Base-by-base conservation (phyloP, 2,797 vertebrate species). In the Chrysocyon brachyurus region DNA sequence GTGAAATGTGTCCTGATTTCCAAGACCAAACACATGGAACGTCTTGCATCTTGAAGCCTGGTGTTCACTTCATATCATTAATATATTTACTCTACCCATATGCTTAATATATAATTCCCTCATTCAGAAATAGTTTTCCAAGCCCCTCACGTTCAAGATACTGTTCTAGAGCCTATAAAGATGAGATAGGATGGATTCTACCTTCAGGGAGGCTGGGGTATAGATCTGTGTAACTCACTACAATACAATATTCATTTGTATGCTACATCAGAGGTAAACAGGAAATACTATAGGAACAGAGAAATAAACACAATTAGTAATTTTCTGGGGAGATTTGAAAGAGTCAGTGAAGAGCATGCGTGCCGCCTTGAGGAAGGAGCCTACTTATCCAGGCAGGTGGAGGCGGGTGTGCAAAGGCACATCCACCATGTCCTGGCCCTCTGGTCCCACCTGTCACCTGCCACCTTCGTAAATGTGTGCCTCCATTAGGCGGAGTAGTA, bases 391-490 rank as follows among this genome's bases (percentile, higher is more conserved):
- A 14, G 36, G 56, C 4, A 33, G 14, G 63, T 17, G 16, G 57
- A 61, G 24, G 63, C 12, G 0, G 54, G 75, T 19, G 15, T 1
- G 10, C 40, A 1, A 28, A 19, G 16, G 2, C 15, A 3, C 21
- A 6, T 10, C 22, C 33, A 11, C 66, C 66, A 1, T 1, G 66
- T 33, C n/a, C 66, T 2, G 3, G n/a, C 2, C 14, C 68, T 59
- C 33, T 21, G 63, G 56, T 5, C n/a, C 24, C 52, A 33, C 49
- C 9, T 0, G 0, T 2, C 14, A 3, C 5, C n/a, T 9, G 21
- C 21, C 14, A 54, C 12, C 61, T 54, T 56, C 8, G 4, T n/a
- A 46, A 28, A 33, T 3, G 8, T 63, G 14, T 12, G 73, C 14
- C 46, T 9, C n/a, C 2, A 9, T 16, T 26, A 72, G 3, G 33